Evolutionary conservation across 2,888 invertebrate species (phyloP), one percentile per base, ranked within the genome.

Genomic region (Euphydryas editha): DNA sequence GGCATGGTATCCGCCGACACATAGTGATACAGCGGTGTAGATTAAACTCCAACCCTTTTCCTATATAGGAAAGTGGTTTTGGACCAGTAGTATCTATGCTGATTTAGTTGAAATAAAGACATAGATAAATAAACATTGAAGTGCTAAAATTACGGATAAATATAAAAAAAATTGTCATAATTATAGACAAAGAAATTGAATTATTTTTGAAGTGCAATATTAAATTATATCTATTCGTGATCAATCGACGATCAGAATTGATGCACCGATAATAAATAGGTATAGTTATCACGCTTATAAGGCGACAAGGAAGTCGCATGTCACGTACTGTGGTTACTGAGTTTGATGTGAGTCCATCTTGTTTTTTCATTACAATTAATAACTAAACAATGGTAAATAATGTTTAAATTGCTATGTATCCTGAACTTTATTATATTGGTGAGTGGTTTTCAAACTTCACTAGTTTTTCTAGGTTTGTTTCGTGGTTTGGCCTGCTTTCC

Each of bases 271-370:
- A 69, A 63, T 39, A 58, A 6, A 37, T 51, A n/a, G n/a, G n/a
- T n/a, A 36, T 2, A 37, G 60, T 30, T 59, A 63, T 60, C 62
- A 57, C 30, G 20, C 59, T 68, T 65, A 70, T 67, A 70, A 61
- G 64, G 51, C 62, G 57, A 42, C 39, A 58, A 57, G 65, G 75
- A 74, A 73, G 69, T 66, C 72, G 69, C 8, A 15, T 7, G 55
- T 73, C 84, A 81, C 82, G 83, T 82, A 84, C 69, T 81, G 57
- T n/a, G 36, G 24, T 55, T 24, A 59, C 65, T 68, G 68, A 62
- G 67, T 74, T 73, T 62, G 60, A 58, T 64, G 36, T 49, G 60
- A 56, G 56, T 59, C 57, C 44, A 69, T 72, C 68, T 55, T 18
- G 51, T 66, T 67, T 57, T 55, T 56, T 39, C 13, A 13, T 59